These are phyloP conservation scores for Hemithea aestivaria DNA, from an alignment of 2,888 invertebrate species.

Conservation along the genomic window DNA sequence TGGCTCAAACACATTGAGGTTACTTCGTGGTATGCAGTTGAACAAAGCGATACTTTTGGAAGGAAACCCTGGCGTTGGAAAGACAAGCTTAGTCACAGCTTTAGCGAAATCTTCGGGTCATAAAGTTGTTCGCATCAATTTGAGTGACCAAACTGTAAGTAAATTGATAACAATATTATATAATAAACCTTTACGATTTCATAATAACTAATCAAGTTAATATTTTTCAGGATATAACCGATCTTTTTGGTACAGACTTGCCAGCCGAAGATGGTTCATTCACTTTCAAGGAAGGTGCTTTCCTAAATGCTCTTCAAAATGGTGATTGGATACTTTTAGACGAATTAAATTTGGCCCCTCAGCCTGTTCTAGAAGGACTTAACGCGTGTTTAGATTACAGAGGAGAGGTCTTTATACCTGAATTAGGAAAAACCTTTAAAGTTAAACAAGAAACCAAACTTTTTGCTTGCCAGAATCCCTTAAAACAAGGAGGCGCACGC, in stretches of 20 bases:
- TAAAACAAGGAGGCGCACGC: slow-evolving; percentile 96
- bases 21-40: slow-evolving; percentile 93
- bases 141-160: slow-evolving; percentile 98
- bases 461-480: slow-evolving; percentile 99
- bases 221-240: slow-evolving; percentile 89
- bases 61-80: slow-evolving; percentile 99
- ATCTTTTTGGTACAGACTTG: slow-evolving; percentile 98
- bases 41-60: slow-evolving; percentile 96
- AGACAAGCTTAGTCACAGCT: slow-evolving; percentile 95
- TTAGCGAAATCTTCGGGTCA: slow-evolving; percentile 92
- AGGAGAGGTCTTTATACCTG: slow-evolving; percentile 96
- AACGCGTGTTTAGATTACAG: slow-evolving; percentile 99
- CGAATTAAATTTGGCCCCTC: slow-evolving; percentile 98
- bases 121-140: slow-evolving; percentile 93
- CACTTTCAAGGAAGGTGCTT: slow-evolving; percentile 97
- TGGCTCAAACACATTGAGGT: slow-evolving; percentile 87
- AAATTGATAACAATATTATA: slow-evolving; percentile 3
- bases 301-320: slow-evolving; percentile 93
- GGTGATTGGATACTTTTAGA: slow-evolving; percentile 98
- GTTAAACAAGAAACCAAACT: slow-evolving; percentile 88
- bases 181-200: neutral
- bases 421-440: slow-evolving; percentile 91
- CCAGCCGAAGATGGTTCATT: slow-evolving; percentile 97
- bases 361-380: slow-evolving; percentile 98
- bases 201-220: neutral